These are phyloP conservation scores for Athene noctua DNA, from an alignment of 2,113 vertebrate genomes.

Conservation along the genomic window DNA sequence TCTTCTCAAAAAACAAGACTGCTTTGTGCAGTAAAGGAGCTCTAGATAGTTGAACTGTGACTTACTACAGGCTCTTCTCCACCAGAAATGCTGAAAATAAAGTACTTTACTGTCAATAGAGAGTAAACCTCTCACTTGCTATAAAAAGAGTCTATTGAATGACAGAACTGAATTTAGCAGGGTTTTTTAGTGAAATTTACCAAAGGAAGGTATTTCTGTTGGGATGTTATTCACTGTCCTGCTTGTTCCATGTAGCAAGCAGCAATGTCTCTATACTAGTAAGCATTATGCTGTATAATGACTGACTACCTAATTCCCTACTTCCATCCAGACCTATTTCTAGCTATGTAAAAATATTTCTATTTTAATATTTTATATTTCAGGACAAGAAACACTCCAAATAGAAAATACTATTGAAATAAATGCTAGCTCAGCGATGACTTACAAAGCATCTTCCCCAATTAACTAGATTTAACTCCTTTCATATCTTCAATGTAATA, in stretches of 20 bases:
- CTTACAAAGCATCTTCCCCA: neutral
- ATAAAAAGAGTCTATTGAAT: neutral
- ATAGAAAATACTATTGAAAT: neutral
- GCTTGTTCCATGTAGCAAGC: neutral
- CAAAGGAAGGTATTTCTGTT: neutral
- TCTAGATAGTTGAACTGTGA: neutral
- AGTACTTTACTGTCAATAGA: neutral
- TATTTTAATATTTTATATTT: neutral
- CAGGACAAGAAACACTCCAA: neutral
- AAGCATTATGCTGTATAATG: neutral
- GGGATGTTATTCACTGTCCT: neutral
- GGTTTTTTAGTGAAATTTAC: neutral
- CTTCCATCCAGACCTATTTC: neutral
- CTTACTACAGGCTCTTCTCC: neutral
- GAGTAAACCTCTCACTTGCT: neutral
- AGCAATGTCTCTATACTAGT: neutral
- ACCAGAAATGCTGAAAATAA: neutral
- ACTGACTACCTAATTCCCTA: neutral
- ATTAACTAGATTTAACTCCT: neutral
- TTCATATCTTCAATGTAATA: neutral
- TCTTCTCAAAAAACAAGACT: neutral
- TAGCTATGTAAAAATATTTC: neutral
- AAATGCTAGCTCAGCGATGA: neutral
- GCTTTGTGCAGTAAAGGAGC: neutral
- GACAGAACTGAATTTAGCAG: neutral